Conservation (phyloP, 2,113 vertebrate species). For the Chiloscyllium plagiosum region DNA sequence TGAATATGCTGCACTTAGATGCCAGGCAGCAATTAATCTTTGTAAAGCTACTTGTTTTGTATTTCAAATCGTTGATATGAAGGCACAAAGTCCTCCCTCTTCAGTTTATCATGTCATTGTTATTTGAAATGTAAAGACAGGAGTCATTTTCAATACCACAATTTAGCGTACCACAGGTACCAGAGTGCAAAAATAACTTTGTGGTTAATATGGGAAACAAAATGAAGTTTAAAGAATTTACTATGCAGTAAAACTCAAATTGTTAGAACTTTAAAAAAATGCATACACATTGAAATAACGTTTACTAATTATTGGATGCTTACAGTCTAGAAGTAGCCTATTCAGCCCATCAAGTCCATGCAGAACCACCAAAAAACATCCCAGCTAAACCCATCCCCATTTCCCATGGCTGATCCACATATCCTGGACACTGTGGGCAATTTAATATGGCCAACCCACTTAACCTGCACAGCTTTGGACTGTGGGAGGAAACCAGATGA, state of each 20-base stretch:
- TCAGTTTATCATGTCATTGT: neutral
- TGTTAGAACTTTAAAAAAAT: neutral
- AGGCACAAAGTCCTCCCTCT: neutral
- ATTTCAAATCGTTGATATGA: neutral
- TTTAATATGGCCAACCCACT: too few species aligned
- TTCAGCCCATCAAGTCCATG: too few species aligned
- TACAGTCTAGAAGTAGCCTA: too few species aligned
- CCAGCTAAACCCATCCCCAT: too few species aligned
- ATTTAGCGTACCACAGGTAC: neutral
- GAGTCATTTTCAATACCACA: neutral
- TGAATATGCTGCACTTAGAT: slow-evolving; percentile 3
- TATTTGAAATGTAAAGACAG: neutral
- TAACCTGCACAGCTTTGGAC: too few species aligned
- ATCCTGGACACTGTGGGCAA: too few species aligned
- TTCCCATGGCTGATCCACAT: too few species aligned
- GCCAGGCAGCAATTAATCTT: slow-evolving; percentile 1
- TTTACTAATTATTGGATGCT: too few species aligned
- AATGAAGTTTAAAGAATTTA: neutral
- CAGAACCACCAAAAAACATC: too few species aligned
- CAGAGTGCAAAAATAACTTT: neutral
- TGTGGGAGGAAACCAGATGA: too few species aligned
- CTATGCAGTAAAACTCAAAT: neutral
- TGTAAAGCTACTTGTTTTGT: neutral
- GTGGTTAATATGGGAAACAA: neutral
- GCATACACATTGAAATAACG: neutral